These are phyloP conservation scores for Aphidius colemani DNA, from an alignment of 2,888 invertebrate genomes.

Conservation along the genomic window DNA sequence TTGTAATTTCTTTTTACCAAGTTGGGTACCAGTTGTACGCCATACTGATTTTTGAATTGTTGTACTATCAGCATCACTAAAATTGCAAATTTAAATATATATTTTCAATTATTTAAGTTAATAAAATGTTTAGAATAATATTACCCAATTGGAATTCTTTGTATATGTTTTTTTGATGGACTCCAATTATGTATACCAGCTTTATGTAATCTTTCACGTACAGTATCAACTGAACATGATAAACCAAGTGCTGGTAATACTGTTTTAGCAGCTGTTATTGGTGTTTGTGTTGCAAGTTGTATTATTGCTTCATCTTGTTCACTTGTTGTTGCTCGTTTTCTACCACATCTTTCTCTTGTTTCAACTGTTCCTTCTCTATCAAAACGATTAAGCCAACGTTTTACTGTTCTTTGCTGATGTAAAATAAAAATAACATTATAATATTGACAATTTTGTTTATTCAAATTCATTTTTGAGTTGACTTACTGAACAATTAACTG, in stretches of 20 bases:
- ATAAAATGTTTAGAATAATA: not conserved
- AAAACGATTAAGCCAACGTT: constrained; percentile 57
- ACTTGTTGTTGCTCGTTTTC: constrained; percentile 55
- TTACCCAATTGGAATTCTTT: constrained; percentile 54
- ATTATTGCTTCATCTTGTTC: constrained; percentile 57
- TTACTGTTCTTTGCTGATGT: constrained; percentile 54
- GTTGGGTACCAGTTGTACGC: constrained; percentile 56
- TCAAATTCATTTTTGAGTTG: constrained; percentile 3
- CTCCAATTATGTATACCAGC: constrained; percentile 59
- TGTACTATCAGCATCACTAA: constrained; percentile 44
- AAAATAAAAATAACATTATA: not conserved
- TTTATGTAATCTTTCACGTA: constrained; percentile 56
- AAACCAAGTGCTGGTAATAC: constrained; percentile 57
- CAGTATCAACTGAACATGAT: constrained; percentile 56
- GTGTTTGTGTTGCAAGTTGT: constrained; percentile 54
- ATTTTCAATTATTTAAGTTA: not conserved
- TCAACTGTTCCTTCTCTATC: constrained; percentile 57
- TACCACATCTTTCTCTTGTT: constrained; percentile 55
- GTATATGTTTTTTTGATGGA: constrained; percentile 56
- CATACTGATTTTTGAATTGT: constrained; percentile 57
- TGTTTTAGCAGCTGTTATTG: constrained; percentile 56
- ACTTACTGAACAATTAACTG: constrained; percentile 56
- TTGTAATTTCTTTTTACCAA: constrained; percentile 51
- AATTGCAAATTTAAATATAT: not conserved
- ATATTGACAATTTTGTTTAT: not conserved